Evolutionary conservation across 2,797 vertebrate species (phyloP).

Genomic region (Poecilia wingei): DNA sequence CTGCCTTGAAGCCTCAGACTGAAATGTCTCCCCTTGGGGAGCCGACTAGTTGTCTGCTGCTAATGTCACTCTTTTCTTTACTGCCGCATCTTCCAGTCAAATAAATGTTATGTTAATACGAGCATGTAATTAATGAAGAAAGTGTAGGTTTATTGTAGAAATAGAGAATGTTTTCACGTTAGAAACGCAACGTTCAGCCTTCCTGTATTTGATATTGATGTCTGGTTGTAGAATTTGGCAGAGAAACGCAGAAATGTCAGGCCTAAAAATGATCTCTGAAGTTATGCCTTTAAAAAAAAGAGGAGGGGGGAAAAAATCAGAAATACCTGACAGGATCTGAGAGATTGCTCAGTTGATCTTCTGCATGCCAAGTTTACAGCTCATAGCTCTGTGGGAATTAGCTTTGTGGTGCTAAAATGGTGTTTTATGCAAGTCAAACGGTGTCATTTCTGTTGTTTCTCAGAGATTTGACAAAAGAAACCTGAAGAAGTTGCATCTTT

Average conservation of each 20-base stretch:
- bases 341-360: not conserved
- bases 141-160: slow-evolving; percentile 72
- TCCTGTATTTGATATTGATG: not conserved
- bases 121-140: slow-evolving; percentile 74
- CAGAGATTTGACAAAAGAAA: not conserved
- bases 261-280: not conserved
- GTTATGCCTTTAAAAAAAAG: not conserved
- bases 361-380: not conserved
- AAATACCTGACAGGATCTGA: not conserved
- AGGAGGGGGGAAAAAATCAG: not conserved
- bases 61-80: slow-evolving; percentile 71
- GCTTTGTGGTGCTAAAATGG: not conserved
- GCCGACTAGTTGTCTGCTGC: slow-evolving; percentile 60
- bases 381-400: not conserved
- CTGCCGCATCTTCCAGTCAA: slow-evolving; percentile 68
- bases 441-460: not conserved
- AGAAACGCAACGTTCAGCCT: not conserved
- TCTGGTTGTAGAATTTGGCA: not conserved
- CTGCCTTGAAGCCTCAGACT: slow-evolving; percentile 69
- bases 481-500: not conserved
- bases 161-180: slow-evolving; percentile 20
- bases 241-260: not conserved
- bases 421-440: not conserved
- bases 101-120: slow-evolving; percentile 71
- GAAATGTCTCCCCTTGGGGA: slow-evolving; percentile 65